Base-by-base conservation (phyloP, 2,888 invertebrate species). In the Hyposoter didymator region DNA sequence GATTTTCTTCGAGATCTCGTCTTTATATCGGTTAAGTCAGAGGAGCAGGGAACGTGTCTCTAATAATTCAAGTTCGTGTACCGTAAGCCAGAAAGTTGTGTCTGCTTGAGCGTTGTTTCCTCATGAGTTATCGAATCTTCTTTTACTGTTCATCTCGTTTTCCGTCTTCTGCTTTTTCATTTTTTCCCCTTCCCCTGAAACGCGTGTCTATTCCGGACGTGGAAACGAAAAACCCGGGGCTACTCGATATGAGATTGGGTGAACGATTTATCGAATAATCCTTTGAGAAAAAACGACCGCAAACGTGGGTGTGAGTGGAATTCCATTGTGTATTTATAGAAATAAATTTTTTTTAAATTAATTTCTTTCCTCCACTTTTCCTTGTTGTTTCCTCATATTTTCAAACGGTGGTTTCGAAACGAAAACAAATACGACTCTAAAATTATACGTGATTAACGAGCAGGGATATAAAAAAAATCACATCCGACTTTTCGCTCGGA, bases 51-150 rank as follows among this genome's bases (percentile, higher is more conserved):
- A 85, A 80, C 82, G 79, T 83, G 82, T 83, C 76, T 79, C 82
- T 62, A 78, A 85, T 85, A 85, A 85, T 79, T 85, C 85, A 85
- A 85, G 79, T 80, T 76, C 72, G 59, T 80, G 66, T 55, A 64
- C 39, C 70, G 72, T 73, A 80, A 80, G 82, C 82, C 80, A 78
- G 82, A 85, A 85, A 66, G 69, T 83, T 82, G 82, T 76, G 75
- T 82, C 82, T 70, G 67, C 82, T 79, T 72, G 75, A 19, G 35
- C 67, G 79, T 85, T 82, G 76, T 82, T 79, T 67, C 75, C 66
- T 72, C 72, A 8, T 80, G 82, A 85, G 62, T 85, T 79, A 85
- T 82, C 79, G 82, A 78, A 69, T 73, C 59, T 22, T 66, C 72
- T 73, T 78, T 73, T 52, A 22, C 14, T 1, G 1, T 43, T 49